Evolutionary conservation across 1,140 invertebrate species (phyloP).

Genomic region (Apis cerana): DNA sequence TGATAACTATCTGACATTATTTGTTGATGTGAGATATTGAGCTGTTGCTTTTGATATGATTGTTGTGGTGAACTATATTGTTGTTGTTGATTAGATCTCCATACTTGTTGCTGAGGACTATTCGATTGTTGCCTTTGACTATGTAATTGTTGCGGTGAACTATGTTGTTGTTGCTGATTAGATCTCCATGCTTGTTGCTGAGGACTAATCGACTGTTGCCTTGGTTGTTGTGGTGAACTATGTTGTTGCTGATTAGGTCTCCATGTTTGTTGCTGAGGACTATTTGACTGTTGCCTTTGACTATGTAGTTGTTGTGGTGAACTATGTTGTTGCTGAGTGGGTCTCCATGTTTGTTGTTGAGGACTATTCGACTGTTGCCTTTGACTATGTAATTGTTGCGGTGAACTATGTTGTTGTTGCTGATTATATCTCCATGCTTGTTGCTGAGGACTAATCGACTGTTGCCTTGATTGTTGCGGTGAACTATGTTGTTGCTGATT

Average conservation of each 20-base stretch:
- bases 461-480: too few species aligned
- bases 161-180: not conserved
- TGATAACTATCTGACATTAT: not conserved
- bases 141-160: not conserved
- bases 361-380: not conserved
- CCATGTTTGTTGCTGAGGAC: not conserved
- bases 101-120: conserved; percentile 19
- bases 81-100: conserved; percentile 15
- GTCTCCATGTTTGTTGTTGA: not conserved
- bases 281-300: not conserved
- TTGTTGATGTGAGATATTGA: conserved; percentile 8
- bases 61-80: conserved; percentile 21
- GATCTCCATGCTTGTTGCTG: not conserved
- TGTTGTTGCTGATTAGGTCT: not conserved
- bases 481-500: too few species aligned
- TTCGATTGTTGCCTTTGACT: conserved; percentile 1
- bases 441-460: too few species aligned
- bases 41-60: not conserved
- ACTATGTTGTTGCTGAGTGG: not conserved
- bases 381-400: conserved; percentile 1
- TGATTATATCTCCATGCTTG: too few species aligned
- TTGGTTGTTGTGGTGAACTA: not conserved
- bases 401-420: not conserved
- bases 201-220: not conserved
- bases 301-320: conserved; percentile 3